These are phyloP conservation scores for Drosophila longiperda DNA, from an alignment of 2,888 invertebrate species.

Conservation along the genomic window DNA sequence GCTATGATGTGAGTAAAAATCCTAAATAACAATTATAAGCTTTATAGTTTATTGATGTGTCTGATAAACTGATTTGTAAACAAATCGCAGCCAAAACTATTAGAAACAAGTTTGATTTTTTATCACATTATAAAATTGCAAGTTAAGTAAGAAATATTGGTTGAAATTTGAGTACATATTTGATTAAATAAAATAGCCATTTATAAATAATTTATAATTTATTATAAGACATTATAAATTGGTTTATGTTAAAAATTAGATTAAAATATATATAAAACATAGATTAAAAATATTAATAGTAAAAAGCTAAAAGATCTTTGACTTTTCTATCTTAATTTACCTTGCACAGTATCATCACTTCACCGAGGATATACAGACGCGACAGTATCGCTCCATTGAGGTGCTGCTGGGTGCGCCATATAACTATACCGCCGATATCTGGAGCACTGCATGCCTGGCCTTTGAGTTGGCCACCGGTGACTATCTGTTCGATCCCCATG, in stretches of 20 bases:
- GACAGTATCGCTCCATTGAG: constrained; percentile 93
- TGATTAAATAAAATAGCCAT: too few relatives aligned
- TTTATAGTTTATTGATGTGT: background rate
- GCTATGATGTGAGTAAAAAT: constrained; percentile 88
- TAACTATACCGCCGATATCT: constrained; percentile 92
- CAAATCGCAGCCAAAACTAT: background rate
- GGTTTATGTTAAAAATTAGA: background rate
- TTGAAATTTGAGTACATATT: background rate
- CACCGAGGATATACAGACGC: constrained; percentile 93
- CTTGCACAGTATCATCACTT: constrained; percentile 89
- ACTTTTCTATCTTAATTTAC: background rate
- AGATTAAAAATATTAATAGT: background rate
- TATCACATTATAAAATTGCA: too few relatives aligned
- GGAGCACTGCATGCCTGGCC: constrained; percentile 94
- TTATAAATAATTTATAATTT: background rate
- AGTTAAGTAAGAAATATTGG: too few relatives aligned
- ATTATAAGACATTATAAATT: background rate
- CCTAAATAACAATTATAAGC: background rate
- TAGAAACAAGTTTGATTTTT: background rate
- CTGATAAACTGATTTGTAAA: background rate
- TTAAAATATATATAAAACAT: background rate
- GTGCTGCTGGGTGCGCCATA: constrained; percentile 90
- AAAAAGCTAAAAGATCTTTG: background rate
- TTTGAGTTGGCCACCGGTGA: constrained; percentile 95
- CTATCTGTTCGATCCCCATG: constrained; percentile 93